Base-by-base conservation (phyloP, 2,797 vertebrate species). In the Halcyon leucocephala region DNA sequence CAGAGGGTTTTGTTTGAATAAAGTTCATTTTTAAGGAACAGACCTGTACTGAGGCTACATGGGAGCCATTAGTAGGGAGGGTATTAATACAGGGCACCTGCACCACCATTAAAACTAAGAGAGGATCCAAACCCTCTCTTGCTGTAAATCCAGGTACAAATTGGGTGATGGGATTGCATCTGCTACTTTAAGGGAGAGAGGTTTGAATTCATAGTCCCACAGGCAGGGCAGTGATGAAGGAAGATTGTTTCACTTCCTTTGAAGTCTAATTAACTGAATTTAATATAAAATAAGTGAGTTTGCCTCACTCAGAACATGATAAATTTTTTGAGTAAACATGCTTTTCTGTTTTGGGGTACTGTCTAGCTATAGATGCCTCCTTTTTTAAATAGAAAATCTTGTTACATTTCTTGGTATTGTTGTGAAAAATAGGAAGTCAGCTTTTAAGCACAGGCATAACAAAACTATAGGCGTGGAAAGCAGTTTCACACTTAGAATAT, bases 371-470 rank as follows among this genome's bases (percentile, higher is more conserved):
- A 69, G 60, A 35, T 51, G 28, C 72, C 39, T 71, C 31, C 29
- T 58, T 19, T 44, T 65, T 54, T 4, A 62, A 79, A 29, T 2
- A 86, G 54, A 39, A 73, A 25, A 48, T 71, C n/a, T 49, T 72
- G 16, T 42, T 89, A 33, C 28, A 13, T 69, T 73, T 82, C 25
- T 89, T 4, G 5, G 1, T 37, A 14, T 6, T 61, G 35, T 64
- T 61, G 35, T 66, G 62, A 82, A 86, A 95, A 94, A 91, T 31
- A 82, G 82, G 73, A 92, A 82, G 57, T 74, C 81, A 57, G 46
- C 61, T 91, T 96, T 92, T 71, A 84, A 64, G 64, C 41, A 48
- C 5, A 66, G 9, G 73, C 10, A 1, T 31, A 73, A 48, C 54
- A 86, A 94, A 88, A 67, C 57, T 84, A 67, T 78, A 79, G 51